Conservation (phyloP, 2,797 vertebrate genomes). For the Arremon brunneinucha region DNA sequence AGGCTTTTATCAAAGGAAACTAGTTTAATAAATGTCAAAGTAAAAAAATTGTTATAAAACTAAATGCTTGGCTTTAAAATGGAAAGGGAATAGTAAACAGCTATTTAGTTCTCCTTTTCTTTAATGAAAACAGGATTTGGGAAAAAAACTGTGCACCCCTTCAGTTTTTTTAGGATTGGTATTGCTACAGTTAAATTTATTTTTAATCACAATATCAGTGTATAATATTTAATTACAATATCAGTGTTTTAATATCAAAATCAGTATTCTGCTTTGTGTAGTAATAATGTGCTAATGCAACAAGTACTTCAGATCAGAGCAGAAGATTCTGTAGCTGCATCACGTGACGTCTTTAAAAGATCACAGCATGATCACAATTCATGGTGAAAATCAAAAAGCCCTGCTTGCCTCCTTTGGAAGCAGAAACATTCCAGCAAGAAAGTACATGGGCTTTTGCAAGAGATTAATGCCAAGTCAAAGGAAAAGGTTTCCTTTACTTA, state of each 20-base stretch:
- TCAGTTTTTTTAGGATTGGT: neutral
- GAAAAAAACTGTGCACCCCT: neutral
- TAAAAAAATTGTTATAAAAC: neutral
- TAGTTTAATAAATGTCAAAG: neutral
- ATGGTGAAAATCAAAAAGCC: neutral
- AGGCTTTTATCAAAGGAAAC: neutral
- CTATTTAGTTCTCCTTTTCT: neutral
- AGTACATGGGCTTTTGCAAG: neutral
- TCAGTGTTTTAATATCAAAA: neutral
- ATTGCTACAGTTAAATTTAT: neutral
- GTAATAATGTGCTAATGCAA: neutral
- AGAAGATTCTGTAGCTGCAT: neutral
- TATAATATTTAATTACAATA: neutral
- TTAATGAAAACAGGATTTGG: neutral
- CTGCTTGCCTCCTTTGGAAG: neutral
- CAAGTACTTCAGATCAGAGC: neutral
- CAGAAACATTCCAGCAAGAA: neutral
- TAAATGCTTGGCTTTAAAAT: neutral
- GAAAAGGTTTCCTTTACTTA: neutral
- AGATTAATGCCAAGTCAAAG: neutral
- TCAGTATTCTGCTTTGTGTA: neutral
- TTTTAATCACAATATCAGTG: neutral
- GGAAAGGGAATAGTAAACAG: rapidly evolving
- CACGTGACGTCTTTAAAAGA: neutral
- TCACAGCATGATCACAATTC: rapidly evolving